phyloP scores from a whole-genome alignment of 2,888 invertebrate species.

The Clivina fossor region DNA sequence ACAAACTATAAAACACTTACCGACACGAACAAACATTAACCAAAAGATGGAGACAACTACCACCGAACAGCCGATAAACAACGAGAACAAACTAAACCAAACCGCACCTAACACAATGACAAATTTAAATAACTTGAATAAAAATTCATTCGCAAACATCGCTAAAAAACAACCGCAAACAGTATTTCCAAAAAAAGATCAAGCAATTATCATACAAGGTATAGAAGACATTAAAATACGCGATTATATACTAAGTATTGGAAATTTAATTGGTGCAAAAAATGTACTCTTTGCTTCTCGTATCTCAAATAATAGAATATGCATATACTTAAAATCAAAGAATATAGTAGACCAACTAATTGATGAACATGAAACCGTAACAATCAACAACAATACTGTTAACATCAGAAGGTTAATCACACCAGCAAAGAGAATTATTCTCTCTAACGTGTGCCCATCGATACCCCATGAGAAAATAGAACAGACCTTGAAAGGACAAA shows the following conservation, averaged over 20 bases:
- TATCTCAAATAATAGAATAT: slow-evolving; percentile 25
- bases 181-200: slow-evolving; percentile 4
- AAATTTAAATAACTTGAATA: slow-evolving; percentile 8
- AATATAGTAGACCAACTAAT: slow-evolving; percentile 21
- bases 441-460: slow-evolving; percentile 21
- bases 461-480: slow-evolving; percentile 14
- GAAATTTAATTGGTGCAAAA: slow-evolving; percentile 21
- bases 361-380: slow-evolving; percentile 6
- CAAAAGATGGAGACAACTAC: not conserved
- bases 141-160: slow-evolving; percentile 4
- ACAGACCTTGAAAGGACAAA: not conserved
- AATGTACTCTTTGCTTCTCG: slow-evolving; percentile 21
- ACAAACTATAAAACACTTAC: not conserved
- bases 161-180: slow-evolving; percentile 8
- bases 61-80: not conserved
- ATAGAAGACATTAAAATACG: not conserved
- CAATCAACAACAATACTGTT: slow-evolving; percentile 1
- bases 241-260: slow-evolving; percentile 12
- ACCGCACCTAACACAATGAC: slow-evolving; percentile 2
- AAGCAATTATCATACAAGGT: slow-evolving; percentile 6
- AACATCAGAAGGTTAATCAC: slow-evolving; percentile 18
- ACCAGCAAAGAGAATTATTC: slow-evolving; percentile 20
- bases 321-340: slow-evolving; percentile 17
- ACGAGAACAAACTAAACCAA: not conserved
- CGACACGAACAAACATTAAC: not conserved